Conservation (phyloP, 2,113 vertebrate species). For the Collichthys lucidus region DNA sequence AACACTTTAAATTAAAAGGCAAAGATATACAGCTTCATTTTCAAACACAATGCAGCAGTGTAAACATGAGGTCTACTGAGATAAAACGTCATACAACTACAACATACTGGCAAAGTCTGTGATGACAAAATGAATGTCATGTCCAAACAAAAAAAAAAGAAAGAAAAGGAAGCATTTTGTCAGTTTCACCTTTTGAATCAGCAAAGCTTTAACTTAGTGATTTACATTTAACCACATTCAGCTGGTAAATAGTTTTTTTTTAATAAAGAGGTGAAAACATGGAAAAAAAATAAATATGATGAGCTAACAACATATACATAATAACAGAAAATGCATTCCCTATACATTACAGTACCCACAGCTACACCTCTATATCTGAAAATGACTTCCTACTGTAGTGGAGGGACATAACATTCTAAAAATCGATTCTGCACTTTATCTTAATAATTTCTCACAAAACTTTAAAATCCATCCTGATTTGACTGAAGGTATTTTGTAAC, state of each 20-base stretch:
- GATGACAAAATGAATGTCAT: slow-evolving; percentile 38
- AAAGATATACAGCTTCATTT: slow-evolving; percentile 76
- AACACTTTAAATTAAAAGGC: slow-evolving; percentile 76
- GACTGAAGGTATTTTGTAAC: not conserved
- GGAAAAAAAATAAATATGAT: slow-evolving; percentile 70
- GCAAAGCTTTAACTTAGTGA: slow-evolving; percentile 45
- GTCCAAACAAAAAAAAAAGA: slow-evolving; percentile 19
- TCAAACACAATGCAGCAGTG: slow-evolving; percentile 78
- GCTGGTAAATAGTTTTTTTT: slow-evolving; percentile 31
- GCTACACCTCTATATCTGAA: not conserved
- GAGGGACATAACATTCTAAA: not conserved
- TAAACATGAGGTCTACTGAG: slow-evolving; percentile 70
- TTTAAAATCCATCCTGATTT: slow-evolving; percentile 17
- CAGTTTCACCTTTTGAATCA: slow-evolving; percentile 30
- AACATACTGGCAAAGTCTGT: slow-evolving; percentile 47
- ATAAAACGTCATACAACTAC: slow-evolving; percentile 66
- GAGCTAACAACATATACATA: slow-evolving; percentile 68
- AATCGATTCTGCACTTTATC: slow-evolving; percentile 1
- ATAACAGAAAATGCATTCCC: slow-evolving; percentile 40
- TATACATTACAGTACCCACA: not conserved
- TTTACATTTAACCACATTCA: slow-evolving; percentile 10
- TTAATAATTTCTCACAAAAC: slow-evolving; percentile 24
- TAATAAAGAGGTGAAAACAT: slow-evolving; percentile 38
- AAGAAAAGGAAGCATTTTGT: slow-evolving; percentile 40
- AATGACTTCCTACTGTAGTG: slow-evolving; percentile 17